Percentiles rank a stretch among this genome's conserved stretches.
Evolutionary conservation across 2,113 vertebrate species (phyloP).

Genomic region (Pipra filicauda): DNA sequence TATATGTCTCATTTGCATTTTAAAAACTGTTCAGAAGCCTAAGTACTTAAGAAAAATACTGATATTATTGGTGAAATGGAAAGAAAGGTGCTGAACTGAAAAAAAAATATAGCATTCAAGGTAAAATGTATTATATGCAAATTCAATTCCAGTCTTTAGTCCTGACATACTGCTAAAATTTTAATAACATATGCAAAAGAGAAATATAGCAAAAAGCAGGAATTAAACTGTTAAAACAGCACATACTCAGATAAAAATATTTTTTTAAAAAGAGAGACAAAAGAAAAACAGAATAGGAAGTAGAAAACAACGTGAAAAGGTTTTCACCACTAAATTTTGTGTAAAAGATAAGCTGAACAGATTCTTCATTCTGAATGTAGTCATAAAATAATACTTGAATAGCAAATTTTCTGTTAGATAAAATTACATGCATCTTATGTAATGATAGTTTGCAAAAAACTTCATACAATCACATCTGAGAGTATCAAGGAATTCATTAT

Average conservation of each 20-base stretch:
- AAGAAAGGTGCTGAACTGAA: neutral
- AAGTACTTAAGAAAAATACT: neutral
- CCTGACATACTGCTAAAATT: neutral
- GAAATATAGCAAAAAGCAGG: neutral
- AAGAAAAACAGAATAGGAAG: neutral
- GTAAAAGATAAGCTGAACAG: neutral
- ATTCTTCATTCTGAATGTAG: constrained; percentile 1
- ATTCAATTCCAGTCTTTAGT: neutral
- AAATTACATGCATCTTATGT: constrained; percentile 25
- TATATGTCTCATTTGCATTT: neutral
- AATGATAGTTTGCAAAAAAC: constrained; percentile 50
- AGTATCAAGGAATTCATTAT: neutral
- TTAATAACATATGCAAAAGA: neutral
- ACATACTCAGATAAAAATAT: neutral
- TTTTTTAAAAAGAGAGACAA: neutral
- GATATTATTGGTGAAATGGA: neutral
- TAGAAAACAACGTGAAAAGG: neutral
- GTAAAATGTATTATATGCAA: neutral
- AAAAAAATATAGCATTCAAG: neutral
- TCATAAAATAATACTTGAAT: neutral
- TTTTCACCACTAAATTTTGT: neutral
- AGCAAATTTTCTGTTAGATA: neutral
- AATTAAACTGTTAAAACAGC: neutral
- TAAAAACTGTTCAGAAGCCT: neutral
- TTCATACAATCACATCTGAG: neutral